These are phyloP conservation scores for Lasioglossum lativentre DNA, from an alignment of 2,888 invertebrate genomes.

Conservation along the genomic window DNA sequence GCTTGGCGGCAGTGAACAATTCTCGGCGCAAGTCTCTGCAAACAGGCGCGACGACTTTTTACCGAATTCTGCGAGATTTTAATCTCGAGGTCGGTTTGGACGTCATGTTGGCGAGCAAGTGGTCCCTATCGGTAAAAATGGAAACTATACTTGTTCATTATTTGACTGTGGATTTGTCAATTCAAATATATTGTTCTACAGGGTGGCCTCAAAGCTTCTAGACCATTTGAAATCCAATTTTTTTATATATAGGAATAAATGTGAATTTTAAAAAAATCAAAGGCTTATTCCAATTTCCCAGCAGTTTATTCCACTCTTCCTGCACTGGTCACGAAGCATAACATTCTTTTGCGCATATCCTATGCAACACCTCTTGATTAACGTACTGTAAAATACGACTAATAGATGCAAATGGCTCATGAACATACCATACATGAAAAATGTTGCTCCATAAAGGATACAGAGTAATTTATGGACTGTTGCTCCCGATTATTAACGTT, in stretches of 20 bases:
- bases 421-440: not conserved
- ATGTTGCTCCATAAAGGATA: not conserved
- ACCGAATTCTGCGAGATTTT: not conserved
- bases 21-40: not conserved
- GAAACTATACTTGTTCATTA: not conserved
- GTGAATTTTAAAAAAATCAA: not conserved
- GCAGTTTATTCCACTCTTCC: not conserved
- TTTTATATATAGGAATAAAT: no score
- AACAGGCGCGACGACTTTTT: not conserved
- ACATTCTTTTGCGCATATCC: not conserved
- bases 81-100: not conserved
- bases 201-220: no score
- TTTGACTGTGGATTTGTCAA: not conserved
- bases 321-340: not conserved
- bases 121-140: not conserved
- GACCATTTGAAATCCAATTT: no score
- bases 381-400: not conserved
- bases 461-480: slow-evolving; percentile 1
- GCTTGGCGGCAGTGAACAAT: not conserved
- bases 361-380: not conserved
- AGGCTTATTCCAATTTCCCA: not conserved
- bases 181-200: no score
- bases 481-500: not conserved
- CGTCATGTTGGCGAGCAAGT: not conserved
- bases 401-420: not conserved